These are phyloP conservation scores for Periophthalmus modestus DNA, from an alignment of 2,113 vertebrate genomes.

Conservation along the genomic window DNA sequence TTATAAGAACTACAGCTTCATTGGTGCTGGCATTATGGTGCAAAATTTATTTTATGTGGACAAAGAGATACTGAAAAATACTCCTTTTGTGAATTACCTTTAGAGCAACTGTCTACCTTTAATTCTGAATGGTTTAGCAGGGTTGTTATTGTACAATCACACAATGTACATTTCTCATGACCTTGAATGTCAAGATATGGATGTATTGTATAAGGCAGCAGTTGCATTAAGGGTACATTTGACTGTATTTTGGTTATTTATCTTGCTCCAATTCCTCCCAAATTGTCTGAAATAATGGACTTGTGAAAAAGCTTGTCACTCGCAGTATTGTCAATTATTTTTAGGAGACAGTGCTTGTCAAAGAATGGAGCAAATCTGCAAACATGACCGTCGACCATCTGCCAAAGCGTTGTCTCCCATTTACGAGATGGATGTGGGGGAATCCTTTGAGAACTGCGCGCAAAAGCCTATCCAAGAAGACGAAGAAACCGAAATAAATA, in stretches of 20 bases:
- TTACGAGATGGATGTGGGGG: slow-evolving; percentile 92
- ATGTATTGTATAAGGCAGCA: slow-evolving; percentile 36
- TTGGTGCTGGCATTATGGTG: slow-evolving; percentile 57
- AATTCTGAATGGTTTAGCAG: slow-evolving; percentile 19
- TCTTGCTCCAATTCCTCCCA: slow-evolving; percentile 25
- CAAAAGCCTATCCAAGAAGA: slow-evolving; percentile 78
- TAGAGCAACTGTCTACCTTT: slow-evolving; percentile 69
- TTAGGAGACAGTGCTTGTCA: slow-evolving; percentile 99
- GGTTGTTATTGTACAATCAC: slow-evolving; percentile 26
- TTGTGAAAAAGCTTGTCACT: slow-evolving; percentile 86
- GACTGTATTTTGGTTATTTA: slow-evolving; percentile 28
- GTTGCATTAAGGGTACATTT: slow-evolving; percentile 72
- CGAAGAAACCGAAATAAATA: slow-evolving; percentile 68
- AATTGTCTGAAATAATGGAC: slow-evolving; percentile 28
- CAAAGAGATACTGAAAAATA: slow-evolving; percentile 69
- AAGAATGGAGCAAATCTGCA: slow-evolving; percentile 94
- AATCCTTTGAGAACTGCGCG: slow-evolving; percentile 86
- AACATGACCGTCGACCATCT: slow-evolving; percentile 91
- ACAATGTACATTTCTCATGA: slow-evolving; percentile 2
- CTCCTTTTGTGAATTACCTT: slow-evolving; percentile 68
- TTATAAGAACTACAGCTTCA: slow-evolving; percentile 36
- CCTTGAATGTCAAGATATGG: neutral
- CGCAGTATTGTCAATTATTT: slow-evolving; percentile 99
- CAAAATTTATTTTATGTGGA: slow-evolving; percentile 60
- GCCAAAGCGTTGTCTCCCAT: slow-evolving; percentile 94